phyloP scores from a whole-genome alignment of 2,888 invertebrate species.

The Dryobotodes eremita region DNA sequence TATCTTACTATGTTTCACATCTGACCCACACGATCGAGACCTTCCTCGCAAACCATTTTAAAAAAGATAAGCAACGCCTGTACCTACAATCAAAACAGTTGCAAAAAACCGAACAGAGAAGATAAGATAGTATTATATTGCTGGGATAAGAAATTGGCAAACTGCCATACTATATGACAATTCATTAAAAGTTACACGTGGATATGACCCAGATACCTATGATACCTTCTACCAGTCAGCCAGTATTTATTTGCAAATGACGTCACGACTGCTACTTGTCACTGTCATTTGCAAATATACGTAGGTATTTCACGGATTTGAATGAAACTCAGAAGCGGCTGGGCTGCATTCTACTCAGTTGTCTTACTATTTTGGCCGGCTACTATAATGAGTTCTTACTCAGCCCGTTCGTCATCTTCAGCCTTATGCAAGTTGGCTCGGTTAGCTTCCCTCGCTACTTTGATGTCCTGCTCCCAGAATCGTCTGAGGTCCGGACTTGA shows the following conservation, averaged over 20 bases:
- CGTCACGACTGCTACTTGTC: too few species aligned
- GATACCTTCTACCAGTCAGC: neutral
- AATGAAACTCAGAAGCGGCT: neutral
- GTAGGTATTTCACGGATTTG: neutral
- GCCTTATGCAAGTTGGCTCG: constrained; percentile 91
- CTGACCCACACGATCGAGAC: constrained; percentile 27
- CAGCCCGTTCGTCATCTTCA: constrained; percentile 88
- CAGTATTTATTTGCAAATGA: too few species aligned
- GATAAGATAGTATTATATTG: neutral
- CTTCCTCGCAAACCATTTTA: constrained; percentile 1
- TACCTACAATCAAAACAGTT: neutral
- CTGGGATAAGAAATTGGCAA: neutral
- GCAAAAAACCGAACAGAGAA: neutral
- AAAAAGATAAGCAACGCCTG: constrained; percentile 6
- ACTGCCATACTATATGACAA: constrained; percentile 5
- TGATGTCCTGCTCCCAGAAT: constrained; percentile 95
- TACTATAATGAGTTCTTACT: constrained; percentile 77
- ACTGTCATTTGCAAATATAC: neutral
- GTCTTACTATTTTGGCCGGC: neutral
- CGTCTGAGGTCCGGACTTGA: constrained; percentile 93
- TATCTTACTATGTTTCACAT: constrained; percentile 20
- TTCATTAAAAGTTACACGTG: neutral
- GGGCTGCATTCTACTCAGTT: neutral
- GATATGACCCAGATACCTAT: neutral
- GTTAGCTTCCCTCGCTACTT: constrained; percentile 93